Percentiles rank a stretch among this genome's conserved stretches.
These are phyloP conservation scores for Actinia equina DNA, from an alignment of 64 coral and sea anemone species.

Conservation along the genomic window DNA sequence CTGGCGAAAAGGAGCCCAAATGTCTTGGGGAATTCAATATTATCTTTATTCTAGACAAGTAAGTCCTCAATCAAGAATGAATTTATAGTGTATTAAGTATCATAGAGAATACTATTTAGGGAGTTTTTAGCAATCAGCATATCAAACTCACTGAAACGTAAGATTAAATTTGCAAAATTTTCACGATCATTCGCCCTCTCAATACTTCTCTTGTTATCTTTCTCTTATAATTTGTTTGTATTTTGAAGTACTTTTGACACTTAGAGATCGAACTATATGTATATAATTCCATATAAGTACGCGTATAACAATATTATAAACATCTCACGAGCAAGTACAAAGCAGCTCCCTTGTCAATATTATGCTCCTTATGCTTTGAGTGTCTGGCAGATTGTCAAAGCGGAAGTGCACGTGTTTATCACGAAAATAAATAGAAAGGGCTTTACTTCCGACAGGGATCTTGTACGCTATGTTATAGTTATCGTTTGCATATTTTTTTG, in stretches of 20 bases:
- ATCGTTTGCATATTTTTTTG: too few relatives aligned
- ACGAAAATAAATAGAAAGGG: background rate
- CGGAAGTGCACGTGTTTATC: slow-evolving; percentile 19
- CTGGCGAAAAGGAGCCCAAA: background rate
- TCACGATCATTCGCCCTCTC: too few relatives aligned
- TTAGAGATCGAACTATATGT: background rate
- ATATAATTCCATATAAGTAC: background rate
- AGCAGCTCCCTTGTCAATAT: too few relatives aligned
- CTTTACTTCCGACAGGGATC: background rate
- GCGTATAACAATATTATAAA: too few relatives aligned
- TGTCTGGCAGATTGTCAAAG: background rate
- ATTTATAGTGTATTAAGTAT: background rate
- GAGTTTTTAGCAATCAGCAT: too few relatives aligned
- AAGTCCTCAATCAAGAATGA: background rate
- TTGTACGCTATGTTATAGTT: too few relatives aligned
- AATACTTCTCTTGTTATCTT: background rate
- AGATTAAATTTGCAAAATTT: too few relatives aligned
- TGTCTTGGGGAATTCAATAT: slow-evolving; percentile 12
- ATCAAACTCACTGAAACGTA: background rate
- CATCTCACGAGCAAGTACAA: too few relatives aligned
- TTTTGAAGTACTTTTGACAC: background rate
- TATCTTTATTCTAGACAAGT: background rate
- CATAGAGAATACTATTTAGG: background rate
- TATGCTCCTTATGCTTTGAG: background rate
- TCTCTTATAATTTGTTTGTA: background rate